Conservation (phyloP, 1,140 invertebrate genomes). For the Globodera rostochiensis region DNA sequence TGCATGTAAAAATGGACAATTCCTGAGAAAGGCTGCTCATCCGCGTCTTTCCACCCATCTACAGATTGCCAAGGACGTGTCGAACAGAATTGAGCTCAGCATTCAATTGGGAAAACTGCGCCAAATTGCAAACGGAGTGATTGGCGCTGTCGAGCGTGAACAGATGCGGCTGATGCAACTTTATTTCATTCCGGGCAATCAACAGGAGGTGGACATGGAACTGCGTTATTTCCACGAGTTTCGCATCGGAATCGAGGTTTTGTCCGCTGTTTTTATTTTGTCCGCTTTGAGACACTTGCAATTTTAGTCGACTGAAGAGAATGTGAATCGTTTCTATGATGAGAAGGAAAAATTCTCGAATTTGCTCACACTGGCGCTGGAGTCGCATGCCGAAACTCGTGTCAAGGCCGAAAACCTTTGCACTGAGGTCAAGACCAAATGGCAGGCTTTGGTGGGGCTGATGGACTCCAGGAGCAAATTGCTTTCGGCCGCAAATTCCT, state of each 20-base stretch:
- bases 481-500: slow-evolving; percentile 27
- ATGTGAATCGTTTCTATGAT: slow-evolving; percentile 23
- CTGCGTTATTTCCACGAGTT: slow-evolving; percentile 26
- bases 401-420: slow-evolving; percentile 29
- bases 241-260: slow-evolving; percentile 31
- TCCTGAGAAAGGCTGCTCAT: background rate
- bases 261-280: background rate
- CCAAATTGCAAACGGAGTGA: slow-evolving; percentile 35
- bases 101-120: slow-evolving; percentile 27
- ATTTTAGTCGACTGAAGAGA: slow-evolving; percentile 24
- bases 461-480: slow-evolving; percentile 23
- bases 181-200: slow-evolving; percentile 27
- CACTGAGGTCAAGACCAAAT: slow-evolving; percentile 34
- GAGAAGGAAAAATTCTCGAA: slow-evolving; percentile 26
- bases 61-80: slow-evolving; percentile 36
- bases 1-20: slow-evolving; percentile 27
- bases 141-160: slow-evolving; percentile 19
- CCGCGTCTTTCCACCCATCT: background rate
- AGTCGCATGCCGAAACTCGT: slow-evolving; percentile 23
- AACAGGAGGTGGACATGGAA: slow-evolving; percentile 23
- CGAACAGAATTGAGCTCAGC: slow-evolving; percentile 32
- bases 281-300: background rate
- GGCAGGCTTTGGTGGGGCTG: slow-evolving; percentile 28
- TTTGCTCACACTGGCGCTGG: slow-evolving; percentile 13
- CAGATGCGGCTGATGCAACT: slow-evolving; percentile 27